Evolutionary conservation across 37 sponge, comb jelly and placozoan species (phyloP).

Genomic region (Spongilla lacustris): DNA sequence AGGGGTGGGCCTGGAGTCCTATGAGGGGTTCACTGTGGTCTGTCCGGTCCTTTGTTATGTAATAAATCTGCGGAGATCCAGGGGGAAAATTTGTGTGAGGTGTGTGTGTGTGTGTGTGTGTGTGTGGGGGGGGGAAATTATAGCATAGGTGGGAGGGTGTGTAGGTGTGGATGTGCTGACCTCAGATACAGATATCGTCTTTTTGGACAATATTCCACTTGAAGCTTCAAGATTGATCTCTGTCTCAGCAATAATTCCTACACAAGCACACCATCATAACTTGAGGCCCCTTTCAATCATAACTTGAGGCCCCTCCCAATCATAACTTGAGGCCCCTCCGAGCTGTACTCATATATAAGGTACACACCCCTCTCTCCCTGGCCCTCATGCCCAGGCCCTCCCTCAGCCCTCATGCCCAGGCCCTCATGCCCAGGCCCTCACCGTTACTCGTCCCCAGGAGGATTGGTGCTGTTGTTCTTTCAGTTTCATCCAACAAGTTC

Average conservation of each 20-base stretch:
- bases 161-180: neutral
- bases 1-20: constrained; percentile 52
- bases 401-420: constrained; percentile 79
- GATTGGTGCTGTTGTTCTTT: constrained; percentile 82
- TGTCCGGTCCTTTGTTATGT: constrained; percentile 47
- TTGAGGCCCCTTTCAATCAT: neutral
- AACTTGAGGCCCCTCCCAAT: too few species aligned
- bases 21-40: constrained; percentile 54
- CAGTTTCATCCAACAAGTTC: constrained; percentile 74
- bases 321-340: too few species aligned
- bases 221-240: constrained; percentile 38
- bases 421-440: neutral
- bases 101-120: neutral
- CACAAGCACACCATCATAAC: neutral
- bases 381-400: neutral
- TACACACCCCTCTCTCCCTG: too few species aligned
- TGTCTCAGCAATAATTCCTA: constrained; percentile 38
- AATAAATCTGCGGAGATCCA: constrained; percentile 20
- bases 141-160: neutral
- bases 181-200: constrained; percentile 23
- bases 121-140: neutral
- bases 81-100: neutral
- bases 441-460: constrained; percentile 86
- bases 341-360: too few species aligned
- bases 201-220: constrained; percentile 15